Evolutionary conservation across 2,888 invertebrate species (phyloP), one percentile per base, ranked within the genome.

Genomic region (Sinopyrophorus schimmeli): DNA sequence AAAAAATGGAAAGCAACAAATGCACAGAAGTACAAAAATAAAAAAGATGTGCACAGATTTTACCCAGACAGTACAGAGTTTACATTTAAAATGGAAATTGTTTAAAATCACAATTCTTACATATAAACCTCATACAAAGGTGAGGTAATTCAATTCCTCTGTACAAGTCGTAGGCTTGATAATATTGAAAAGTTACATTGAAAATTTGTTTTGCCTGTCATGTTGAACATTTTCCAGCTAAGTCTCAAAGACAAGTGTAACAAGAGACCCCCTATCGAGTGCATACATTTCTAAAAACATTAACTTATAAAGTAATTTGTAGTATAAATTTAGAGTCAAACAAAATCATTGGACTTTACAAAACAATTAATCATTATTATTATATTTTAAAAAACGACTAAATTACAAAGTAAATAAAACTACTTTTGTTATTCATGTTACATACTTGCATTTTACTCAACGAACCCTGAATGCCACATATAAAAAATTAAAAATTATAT

Each of bases 381-480:
- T 31, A 47, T 28, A 48, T 32, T 48, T 42, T 43, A 37, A 49
- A n/a, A n/a, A 49, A 40, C 42, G 27, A 54, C 47, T 50, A 50
- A 54, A 49, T 46, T 49, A 48, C 23, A 27, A 46, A 46, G 38
- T 51, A 55, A 55, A 47, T 48, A 56, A 48, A 53, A 39, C 49
- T 52, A 53, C 38, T 43, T 48, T 48, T 43, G 41, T 40, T 54
- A 52, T 46, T 54, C 50, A 46, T 40, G 39, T 49, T 40, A 43
- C 53, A 42, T 51, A 48, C 21, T 49, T 46, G 39, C 43, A 52
- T 40, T 42, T 51, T 54, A 47, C 44, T 41, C 21, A 41, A 47
- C 44, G 62, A 65, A 67, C 67, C 66, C 66, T 66, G 67, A 63
- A 67, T 61, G 66, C 64, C 65, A 62, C 63, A 63, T 58, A 54